Evolutionary conservation across 2,113 vertebrate species (phyloP), one percentile per base, ranked within the genome.

Genomic region (Megaleporinus macrocephalus): DNA sequence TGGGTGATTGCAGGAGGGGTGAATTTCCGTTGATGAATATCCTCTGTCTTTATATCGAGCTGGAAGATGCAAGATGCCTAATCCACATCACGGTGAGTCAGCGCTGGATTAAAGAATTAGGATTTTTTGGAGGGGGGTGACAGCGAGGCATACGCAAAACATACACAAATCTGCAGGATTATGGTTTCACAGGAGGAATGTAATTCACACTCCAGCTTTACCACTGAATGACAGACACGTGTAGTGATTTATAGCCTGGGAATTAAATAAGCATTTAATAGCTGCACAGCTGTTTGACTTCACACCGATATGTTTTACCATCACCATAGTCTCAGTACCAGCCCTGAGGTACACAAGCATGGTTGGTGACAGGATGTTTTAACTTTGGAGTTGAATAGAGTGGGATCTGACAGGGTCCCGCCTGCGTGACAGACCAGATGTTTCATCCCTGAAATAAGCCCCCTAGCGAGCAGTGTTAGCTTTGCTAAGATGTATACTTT

Each of bases 11-110:
- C 71, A 74, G 70, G 29, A 77, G 57, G 73, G 63, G 85, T 89
- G 86, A 59, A 86, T 90, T 91, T 90, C 84, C 91, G 87, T 86
- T 87, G 90, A 89, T 89, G 82, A 87, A 84, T 74, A 82, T 83
- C 73, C 27, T 53, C 61, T 65, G 53, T 72, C 84, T 91, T 92
- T 90, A 83, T 91, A 88, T 89, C 13, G 1, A 16, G 70, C 74
- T 59, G 80, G 72, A 79, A 84, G 83, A 87, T 66, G 84, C 82
- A 0, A 83, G 49, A 76, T 70, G 66, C 53, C 53, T 91, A 93
- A 93, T 93, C 91, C 91, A 89, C 87, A 89, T 89, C 86, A 86
- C 26, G 73, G 86, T 92, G 89, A 93, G 85, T 92, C 91, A 92
- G 61, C 33, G 84, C 74, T 89, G 91, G 92, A 91, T 92, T 93